Percentiles rank a stretch among this genome's conserved stretches.
Conservation (phyloP, 2,888 invertebrate species). For the Acrocyrtus sp. region DNA sequence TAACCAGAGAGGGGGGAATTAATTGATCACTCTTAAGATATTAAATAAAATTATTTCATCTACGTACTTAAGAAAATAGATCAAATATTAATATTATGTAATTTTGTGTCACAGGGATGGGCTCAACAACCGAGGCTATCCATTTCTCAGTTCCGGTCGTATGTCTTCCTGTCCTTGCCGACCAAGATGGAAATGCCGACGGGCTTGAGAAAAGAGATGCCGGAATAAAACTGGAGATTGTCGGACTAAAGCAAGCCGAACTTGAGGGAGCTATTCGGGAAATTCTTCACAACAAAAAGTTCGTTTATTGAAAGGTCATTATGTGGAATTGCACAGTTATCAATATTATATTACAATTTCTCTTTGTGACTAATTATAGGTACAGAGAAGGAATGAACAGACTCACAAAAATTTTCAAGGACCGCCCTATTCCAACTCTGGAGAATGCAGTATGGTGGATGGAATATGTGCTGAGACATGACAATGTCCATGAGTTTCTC, state of each 20-base stretch:
- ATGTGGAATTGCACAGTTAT: too few species aligned
- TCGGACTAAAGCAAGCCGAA: slow-evolving; percentile 29
- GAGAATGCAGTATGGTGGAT: slow-evolving; percentile 62
- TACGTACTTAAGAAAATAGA: too few species aligned
- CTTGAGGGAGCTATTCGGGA: slow-evolving; percentile 50
- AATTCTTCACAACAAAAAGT: slow-evolving; percentile 37
- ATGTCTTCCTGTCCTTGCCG: slow-evolving; percentile 52
- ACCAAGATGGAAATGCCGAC: slow-evolving; percentile 57
- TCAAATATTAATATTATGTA: too few species aligned
- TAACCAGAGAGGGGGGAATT: too few species aligned
- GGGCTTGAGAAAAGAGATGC: slow-evolving; percentile 26
- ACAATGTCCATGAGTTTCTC: slow-evolving; percentile 13
- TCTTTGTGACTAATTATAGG: background rate
- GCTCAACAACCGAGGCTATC: slow-evolving; percentile 54
- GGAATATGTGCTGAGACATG: slow-evolving; percentile 56
- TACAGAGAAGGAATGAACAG: background rate
- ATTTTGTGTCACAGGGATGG: too few species aligned
- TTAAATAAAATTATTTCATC: too few species aligned
- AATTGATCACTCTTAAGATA: too few species aligned
- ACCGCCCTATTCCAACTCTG: slow-evolving; percentile 65
- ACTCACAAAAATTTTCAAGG: slow-evolving; percentile 22
- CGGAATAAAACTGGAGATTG: slow-evolving; percentile 55
- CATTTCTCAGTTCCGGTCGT: slow-evolving; percentile 49
- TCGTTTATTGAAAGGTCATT: too few species aligned
- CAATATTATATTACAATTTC: background rate